Evolutionary conservation across 2,113 vertebrate genomes (phyloP).

Genomic region (Gobiocypris rarus): DNA sequence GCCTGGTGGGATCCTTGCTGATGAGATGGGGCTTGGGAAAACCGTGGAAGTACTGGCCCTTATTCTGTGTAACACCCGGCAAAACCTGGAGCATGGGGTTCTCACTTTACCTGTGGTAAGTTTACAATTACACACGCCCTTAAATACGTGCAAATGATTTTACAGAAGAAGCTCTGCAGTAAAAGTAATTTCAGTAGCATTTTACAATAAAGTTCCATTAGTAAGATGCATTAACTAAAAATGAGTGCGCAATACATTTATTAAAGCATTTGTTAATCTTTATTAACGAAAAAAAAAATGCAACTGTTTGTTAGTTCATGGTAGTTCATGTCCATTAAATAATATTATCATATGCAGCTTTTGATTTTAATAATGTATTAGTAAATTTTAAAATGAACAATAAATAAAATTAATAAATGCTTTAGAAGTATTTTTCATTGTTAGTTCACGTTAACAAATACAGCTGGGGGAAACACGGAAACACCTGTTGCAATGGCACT

Average conservation of each 20-base stretch:
- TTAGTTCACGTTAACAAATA: neutral
- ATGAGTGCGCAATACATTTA: too few species aligned
- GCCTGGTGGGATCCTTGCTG: conserved; percentile 96
- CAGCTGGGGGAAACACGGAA: too few species aligned
- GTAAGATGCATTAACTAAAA: neutral
- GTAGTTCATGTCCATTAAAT: too few species aligned
- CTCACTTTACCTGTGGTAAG: conserved; percentile 89
- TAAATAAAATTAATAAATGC: too few species aligned
- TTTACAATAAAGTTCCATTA: neutral
- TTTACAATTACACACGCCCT: neutral
- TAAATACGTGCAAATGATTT: neutral
- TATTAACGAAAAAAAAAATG: too few species aligned
- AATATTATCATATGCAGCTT: neutral
- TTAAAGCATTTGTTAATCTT: too few species aligned
- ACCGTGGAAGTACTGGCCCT: conserved; percentile 96
- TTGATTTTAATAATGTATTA: neutral
- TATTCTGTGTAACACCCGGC: conserved; percentile 87
- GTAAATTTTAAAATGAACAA: neutral
- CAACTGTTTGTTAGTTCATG: too few species aligned
- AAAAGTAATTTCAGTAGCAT: neutral
- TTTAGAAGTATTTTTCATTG: too few species aligned
- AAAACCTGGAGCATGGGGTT: conserved; percentile 81
- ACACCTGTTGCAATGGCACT: too few species aligned
- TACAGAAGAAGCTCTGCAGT: neutral
- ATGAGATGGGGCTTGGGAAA: conserved; percentile 99